These are phyloP conservation scores for Isurus oxyrinchus DNA, from an alignment of 2,113 vertebrate species.

Conservation along the genomic window DNA sequence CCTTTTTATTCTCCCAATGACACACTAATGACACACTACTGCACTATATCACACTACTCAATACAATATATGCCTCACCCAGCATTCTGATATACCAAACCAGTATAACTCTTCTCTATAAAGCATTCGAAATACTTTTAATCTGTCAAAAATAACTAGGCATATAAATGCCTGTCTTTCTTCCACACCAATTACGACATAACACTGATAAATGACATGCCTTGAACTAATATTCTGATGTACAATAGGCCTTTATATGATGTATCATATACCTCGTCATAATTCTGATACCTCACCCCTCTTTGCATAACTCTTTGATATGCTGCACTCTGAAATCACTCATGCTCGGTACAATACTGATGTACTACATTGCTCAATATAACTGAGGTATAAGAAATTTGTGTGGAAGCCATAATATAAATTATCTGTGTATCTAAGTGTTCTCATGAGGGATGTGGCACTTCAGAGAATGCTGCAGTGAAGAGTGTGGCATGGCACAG, in stretches of 20 bases:
- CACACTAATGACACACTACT: neutral
- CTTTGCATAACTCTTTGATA: neutral
- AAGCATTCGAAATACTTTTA: no score
- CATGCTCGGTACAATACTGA: neutral
- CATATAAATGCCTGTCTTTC: no score
- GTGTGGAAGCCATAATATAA: neutral
- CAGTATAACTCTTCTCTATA: no score
- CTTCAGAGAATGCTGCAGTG: neutral
- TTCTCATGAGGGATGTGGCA: neutral
- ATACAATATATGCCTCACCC: neutral
- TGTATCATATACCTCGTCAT: neutral
- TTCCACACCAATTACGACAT: neutral
- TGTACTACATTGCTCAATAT: neutral
- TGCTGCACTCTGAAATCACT: neutral
- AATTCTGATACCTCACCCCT: neutral
- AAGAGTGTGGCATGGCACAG: neutral
- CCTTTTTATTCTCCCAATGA: neutral
- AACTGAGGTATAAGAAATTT: neutral
- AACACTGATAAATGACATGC: neutral
- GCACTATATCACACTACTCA: neutral
- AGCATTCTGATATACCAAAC: no score
- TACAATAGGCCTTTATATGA: neutral
- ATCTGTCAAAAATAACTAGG: neutral
- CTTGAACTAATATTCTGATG: neutral
- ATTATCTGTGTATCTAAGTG: neutral